Conservation (phyloP, 2,113 vertebrate species). For the Orycteropus afer region DNA sequence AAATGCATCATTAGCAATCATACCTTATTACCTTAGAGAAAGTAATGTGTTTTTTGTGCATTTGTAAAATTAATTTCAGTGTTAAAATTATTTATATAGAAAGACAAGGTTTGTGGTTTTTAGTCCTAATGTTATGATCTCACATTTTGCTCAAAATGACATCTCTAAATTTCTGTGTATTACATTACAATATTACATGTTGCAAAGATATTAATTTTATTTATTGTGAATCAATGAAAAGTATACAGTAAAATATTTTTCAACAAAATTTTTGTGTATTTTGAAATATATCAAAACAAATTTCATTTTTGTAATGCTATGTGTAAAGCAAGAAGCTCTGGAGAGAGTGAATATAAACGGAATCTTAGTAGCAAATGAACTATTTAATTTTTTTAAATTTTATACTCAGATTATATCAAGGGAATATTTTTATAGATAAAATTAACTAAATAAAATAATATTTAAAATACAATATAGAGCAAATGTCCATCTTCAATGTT, state of each 20-base stretch:
- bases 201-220: neutral
- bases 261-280: neutral
- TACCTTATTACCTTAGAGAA: neutral
- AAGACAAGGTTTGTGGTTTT: neutral
- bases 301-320: neutral
- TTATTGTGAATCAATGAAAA: neutral
- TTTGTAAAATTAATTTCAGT: neutral
- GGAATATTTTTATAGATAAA: neutral
- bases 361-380: neutral
- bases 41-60: neutral
- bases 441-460: neutral
- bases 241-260: neutral
- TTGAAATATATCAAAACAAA: constrained; percentile 22
- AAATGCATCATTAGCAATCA: neutral
- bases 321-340: neutral
- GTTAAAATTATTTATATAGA: neutral
- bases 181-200: neutral
- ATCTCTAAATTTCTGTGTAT: neutral
- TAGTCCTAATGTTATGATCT: neutral
- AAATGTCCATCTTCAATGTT: neutral
- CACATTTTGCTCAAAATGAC: neutral
- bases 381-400: neutral
- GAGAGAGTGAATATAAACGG: neutral
- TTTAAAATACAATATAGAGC: neutral
- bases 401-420: neutral